Conservation (phyloP, 2,888 invertebrate genomes). For the Hyposoter didymator region DNA sequence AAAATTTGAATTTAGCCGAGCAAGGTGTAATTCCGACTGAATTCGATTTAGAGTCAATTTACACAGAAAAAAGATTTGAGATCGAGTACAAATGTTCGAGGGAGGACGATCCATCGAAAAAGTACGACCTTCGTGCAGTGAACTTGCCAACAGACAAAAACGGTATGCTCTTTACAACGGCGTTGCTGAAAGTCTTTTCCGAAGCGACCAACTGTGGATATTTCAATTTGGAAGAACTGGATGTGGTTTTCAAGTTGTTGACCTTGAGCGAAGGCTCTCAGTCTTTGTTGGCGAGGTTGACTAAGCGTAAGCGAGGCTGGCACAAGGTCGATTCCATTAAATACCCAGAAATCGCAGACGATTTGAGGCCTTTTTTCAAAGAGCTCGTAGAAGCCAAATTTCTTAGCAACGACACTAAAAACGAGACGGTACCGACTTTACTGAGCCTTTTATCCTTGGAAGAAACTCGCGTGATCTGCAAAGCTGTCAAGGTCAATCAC, state of each 20-base stretch:
- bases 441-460: conserved; percentile 74
- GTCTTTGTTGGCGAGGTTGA: conserved; percentile 76
- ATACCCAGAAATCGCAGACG: conserved; percentile 71
- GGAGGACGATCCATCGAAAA: conserved; percentile 62
- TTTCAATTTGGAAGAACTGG: conserved; percentile 76
- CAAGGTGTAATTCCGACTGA: conserved; percentile 72
- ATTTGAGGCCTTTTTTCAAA: conserved; percentile 69
- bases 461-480: conserved; percentile 74
- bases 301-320: conserved; percentile 76
- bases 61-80: conserved; percentile 67
- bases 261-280: conserved; percentile 74
- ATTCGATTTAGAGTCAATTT: conserved; percentile 76
- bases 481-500: conserved; percentile 72
- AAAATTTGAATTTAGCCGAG: conserved; percentile 76
- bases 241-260: conserved; percentile 74
- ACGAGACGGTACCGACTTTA: conserved; percentile 67
- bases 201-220: conserved; percentile 80
- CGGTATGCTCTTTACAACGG: conserved; percentile 73
- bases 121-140: conserved; percentile 74
- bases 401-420: conserved; percentile 63
- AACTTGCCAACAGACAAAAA: conserved; percentile 71
- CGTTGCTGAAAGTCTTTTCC: conserved; percentile 75
- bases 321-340: conserved; percentile 72
- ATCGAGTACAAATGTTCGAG: conserved; percentile 64
- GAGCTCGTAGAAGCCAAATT: conserved; percentile 59